Evolutionary conservation across 2,113 vertebrate species (phyloP), one percentile per base, ranked within the genome.

Genomic region (Catharus fuscescens): DNA sequence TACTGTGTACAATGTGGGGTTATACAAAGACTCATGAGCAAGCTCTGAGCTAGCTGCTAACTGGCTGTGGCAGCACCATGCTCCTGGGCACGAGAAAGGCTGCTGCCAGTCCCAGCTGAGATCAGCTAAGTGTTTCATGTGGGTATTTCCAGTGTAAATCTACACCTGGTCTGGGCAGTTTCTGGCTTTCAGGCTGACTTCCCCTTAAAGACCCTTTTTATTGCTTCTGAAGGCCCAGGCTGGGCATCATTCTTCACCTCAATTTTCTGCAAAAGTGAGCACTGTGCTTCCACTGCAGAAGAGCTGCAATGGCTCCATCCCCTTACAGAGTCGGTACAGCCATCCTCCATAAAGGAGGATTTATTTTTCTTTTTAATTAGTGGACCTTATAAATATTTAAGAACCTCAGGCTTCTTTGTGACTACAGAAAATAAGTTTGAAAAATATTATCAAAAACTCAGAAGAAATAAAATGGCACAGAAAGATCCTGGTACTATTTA

Each of bases 101-200:
- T 77, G 54, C 18, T 86, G 34, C 29, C 40, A 47, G 44, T 14
- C 28, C 45, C 67, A 53, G 45, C 3, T 44, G 42, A 88, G 66
- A 88, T 60, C 56, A 64, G 18, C 14, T 50, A 59, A 50, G 10
- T 21, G 15, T 42, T 83, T 80, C 38, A 14, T 14, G 36, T 28
- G 21, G 23, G 25, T 48, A 80, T 69, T 94, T 64, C 48, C 65
- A 44, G 12, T 34, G 25, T 31, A 85, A 76, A 79, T 45, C 52
- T 21, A 66, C 29, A 67, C 0, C 1, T 50, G 31, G 17, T 34
- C 52, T 31, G 42, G 20, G 70, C 34, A 88, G 16, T 9, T 54
- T 80, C 86, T 88, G 81, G n/a, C 80, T 80, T 65, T 76, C 82
- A 87, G 45, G n/a, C 61, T 70, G 59, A 71, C n/a, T 53, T 95